A percentile compares a stretch with the other conserved stretches of the same genome.
Evolutionary conservation across 2,888 invertebrate species (phyloP).

Genomic region (Escarpia spicata): DNA sequence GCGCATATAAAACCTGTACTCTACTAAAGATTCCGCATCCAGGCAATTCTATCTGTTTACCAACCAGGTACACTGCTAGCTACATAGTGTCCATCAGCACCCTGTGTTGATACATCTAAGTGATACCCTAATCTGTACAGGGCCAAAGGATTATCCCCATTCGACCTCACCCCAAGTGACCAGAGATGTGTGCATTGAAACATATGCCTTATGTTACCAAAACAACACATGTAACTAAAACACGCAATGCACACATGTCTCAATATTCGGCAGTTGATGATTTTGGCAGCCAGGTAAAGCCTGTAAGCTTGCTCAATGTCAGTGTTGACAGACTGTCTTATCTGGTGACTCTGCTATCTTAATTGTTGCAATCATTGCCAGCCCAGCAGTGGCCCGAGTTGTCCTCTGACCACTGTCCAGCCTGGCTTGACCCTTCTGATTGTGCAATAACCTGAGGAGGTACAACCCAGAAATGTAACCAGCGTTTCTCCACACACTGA

Average conservation of each 20-base stretch:
- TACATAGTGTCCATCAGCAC: background rate
- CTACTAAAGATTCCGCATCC: background rate
- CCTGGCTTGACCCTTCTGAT: background rate
- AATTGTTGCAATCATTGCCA: slow-evolving; percentile 16
- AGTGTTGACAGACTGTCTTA: background rate
- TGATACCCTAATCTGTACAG: background rate
- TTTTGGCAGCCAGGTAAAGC: background rate
- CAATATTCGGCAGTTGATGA: background rate
- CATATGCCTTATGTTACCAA: background rate
- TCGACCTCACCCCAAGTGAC: slow-evolving; percentile 8
- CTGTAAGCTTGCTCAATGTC: background rate
- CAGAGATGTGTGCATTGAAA: background rate
- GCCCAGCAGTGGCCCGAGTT: background rate
- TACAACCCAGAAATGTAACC: background rate
- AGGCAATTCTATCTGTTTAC: background rate
- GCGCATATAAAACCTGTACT: background rate
- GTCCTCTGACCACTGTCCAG: background rate
- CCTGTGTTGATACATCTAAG: background rate
- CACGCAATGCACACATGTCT: background rate
- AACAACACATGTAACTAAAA: background rate
- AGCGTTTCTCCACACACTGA: background rate
- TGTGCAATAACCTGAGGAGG: background rate
- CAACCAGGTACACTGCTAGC: background rate
- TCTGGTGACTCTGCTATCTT: background rate
- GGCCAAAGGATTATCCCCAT: background rate